Evolutionary conservation across 2,113 vertebrate genomes (phyloP).

Genomic region (Irena cyanogastra): DNA sequence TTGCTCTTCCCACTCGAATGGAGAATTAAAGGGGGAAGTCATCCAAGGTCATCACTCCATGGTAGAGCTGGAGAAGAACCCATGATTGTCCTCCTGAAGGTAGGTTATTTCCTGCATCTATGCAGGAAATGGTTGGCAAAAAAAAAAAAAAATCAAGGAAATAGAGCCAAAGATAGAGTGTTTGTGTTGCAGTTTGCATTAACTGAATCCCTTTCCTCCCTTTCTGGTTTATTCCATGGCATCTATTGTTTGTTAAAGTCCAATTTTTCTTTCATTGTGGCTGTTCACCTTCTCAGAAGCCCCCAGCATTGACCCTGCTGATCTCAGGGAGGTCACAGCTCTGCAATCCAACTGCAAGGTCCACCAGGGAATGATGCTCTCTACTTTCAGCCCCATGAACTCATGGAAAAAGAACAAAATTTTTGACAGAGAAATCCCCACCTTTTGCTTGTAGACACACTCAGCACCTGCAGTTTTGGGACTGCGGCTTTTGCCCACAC

Average conservation of each 20-base stretch:
- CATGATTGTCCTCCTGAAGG: neutral
- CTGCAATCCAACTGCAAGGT: neutral
- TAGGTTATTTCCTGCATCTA: neutral
- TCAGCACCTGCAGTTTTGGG: neutral
- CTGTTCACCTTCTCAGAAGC: neutral
- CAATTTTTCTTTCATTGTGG: neutral
- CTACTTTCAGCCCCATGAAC: neutral
- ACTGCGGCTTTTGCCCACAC: neutral
- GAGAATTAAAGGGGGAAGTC: neutral
- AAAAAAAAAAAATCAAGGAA: neutral
- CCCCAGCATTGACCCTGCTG: neutral
- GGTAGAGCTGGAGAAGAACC: neutral
- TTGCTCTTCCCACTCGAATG: neutral
- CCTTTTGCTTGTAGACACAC: neutral
- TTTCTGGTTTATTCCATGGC: neutral
- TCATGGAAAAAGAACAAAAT: neutral
- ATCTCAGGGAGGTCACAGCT: neutral
- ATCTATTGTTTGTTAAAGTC: neutral
- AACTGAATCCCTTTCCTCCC: neutral
- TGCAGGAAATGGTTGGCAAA: neutral
- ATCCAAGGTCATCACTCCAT: neutral
- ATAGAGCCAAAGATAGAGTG: neutral
- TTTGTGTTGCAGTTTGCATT: neutral
- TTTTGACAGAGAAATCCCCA: neutral
- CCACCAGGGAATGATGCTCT: neutral